These are phyloP conservation scores for Cassiopea andromeda DNA, from an alignment of 30 jellyfish, hydroid and myxozoan species.

Conservation along the genomic window DNA sequence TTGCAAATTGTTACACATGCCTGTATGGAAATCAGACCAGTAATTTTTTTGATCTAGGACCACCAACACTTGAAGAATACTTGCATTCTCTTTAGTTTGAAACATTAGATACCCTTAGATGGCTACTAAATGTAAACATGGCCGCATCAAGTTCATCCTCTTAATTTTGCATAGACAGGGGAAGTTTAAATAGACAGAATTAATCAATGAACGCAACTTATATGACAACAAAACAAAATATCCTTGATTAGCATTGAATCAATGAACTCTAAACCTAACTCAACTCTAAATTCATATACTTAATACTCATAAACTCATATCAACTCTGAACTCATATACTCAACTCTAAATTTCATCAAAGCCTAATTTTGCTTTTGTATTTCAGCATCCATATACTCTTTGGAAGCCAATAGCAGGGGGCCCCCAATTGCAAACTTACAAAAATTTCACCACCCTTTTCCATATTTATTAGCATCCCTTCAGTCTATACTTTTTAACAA, in stretches of 20 bases:
- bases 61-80: background rate
- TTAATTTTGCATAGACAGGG: background rate
- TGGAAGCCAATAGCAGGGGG: background rate
- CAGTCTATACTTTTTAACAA: background rate
- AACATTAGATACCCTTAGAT: background rate
- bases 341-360: background rate
- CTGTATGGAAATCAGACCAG: background rate
- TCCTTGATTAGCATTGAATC: background rate
- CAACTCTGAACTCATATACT: background rate
- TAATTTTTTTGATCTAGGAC: background rate
- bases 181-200: background rate
- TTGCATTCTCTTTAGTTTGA: background rate
- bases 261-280: too few species aligned
- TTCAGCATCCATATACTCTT: background rate
- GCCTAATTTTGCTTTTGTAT: background rate
- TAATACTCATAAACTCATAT: too few species aligned
- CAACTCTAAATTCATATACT: too few species aligned
- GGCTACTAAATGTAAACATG: background rate
- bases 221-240: background rate
- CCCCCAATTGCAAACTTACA: background rate
- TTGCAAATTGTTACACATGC: background rate
- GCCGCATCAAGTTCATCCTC: background rate
- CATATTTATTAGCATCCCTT: background rate
- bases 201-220: background rate
- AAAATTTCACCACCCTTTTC: background rate